These are phyloP conservation scores for Ptychodera flava DNA, from an alignment of 35 echinoderm and acorn worm species.

Conservation along the genomic window DNA sequence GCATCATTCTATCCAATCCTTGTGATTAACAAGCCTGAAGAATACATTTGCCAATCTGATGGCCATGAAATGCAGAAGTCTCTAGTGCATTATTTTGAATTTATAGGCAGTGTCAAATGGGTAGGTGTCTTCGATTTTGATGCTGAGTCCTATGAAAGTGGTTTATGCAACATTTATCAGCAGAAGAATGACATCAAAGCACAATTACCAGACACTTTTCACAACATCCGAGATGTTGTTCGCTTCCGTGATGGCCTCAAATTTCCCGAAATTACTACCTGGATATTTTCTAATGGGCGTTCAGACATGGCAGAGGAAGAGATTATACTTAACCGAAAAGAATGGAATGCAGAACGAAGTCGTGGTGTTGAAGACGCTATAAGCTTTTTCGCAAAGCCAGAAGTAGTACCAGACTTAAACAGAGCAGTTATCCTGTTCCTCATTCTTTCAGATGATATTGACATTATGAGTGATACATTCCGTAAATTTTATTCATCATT, in stretches of 20 bases:
- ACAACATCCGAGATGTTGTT: neutral
- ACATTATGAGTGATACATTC: slow-evolving; percentile 47
- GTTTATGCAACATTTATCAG: slow-evolving; percentile 15
- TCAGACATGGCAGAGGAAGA: slow-evolving; percentile 14
- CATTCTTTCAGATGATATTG: slow-evolving; percentile 32
- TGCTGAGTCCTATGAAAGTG: slow-evolving; percentile 16
- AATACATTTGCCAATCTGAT: too few relatives aligned
- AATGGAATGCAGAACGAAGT: slow-evolving; percentile 42
- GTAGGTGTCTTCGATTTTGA: slow-evolving; percentile 36
- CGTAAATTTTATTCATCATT: slow-evolving; percentile 46
- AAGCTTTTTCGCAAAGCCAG: slow-evolving; percentile 33
- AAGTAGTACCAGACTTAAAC: slow-evolving; percentile 24
- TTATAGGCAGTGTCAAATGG: slow-evolving; percentile 32
- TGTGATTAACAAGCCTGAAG: neutral
- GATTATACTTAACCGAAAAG: neutral
- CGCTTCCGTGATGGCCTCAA: neutral
- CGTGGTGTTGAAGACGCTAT: slow-evolving; percentile 32
- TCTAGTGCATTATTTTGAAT: slow-evolving; percentile 11
- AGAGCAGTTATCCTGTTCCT: slow-evolving; percentile 43
- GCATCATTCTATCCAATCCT: neutral
- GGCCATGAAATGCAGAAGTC: neutral
- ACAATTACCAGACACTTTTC: neutral
- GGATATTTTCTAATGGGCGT: slow-evolving; percentile 49
- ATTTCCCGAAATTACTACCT: slow-evolving; percentile 8
- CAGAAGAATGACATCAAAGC: neutral